These are phyloP conservation scores for Drosophila auraria DNA, from an alignment of 1,140 invertebrate genomes.

Conservation along the genomic window DNA sequence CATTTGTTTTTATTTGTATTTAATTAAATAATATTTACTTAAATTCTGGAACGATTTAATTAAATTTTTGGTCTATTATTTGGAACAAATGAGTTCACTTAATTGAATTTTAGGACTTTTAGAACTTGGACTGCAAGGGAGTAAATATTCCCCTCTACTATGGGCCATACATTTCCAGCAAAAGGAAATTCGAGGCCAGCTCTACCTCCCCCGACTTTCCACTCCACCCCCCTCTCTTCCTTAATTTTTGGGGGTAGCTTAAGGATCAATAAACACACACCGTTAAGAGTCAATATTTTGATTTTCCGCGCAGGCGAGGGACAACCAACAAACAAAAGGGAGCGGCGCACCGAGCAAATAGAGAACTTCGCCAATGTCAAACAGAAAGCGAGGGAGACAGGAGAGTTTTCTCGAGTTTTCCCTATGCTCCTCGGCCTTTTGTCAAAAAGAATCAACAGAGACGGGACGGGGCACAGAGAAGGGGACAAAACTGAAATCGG, in stretches of 20 bases:
- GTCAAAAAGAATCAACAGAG: conserved; percentile 50
- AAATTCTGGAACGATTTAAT: too few species aligned
- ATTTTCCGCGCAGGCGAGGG: conserved; percentile 47
- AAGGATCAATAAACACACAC: conserved; percentile 63
- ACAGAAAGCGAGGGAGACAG: conserved; percentile 36
- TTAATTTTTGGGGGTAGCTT: conserved; percentile 10
- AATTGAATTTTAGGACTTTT: neutral
- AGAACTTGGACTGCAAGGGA: too few species aligned
- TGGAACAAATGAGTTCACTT: neutral
- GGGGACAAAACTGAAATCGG: conserved; percentile 72
- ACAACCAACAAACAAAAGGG: conserved; percentile 55
- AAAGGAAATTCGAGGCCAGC: neutral
- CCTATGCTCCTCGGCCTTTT: conserved; percentile 39
- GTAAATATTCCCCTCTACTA: too few species aligned
- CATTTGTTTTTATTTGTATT: neutral
- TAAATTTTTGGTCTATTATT: too few species aligned
- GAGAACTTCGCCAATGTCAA: conserved; percentile 59
- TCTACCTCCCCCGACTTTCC: neutral
- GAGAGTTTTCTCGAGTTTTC: conserved; percentile 32
- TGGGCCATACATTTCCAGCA: neutral
- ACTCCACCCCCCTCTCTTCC: neutral
- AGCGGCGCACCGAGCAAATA: conserved; percentile 70
- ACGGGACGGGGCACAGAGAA: neutral
- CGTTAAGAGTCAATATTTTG: conserved; percentile 80
- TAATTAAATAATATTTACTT: neutral